A percentile compares a stretch with the other conserved stretches of the same genome.
Evolutionary conservation across 1,140 invertebrate genomes (phyloP).

Genomic region (Drosophila pandora): DNA sequence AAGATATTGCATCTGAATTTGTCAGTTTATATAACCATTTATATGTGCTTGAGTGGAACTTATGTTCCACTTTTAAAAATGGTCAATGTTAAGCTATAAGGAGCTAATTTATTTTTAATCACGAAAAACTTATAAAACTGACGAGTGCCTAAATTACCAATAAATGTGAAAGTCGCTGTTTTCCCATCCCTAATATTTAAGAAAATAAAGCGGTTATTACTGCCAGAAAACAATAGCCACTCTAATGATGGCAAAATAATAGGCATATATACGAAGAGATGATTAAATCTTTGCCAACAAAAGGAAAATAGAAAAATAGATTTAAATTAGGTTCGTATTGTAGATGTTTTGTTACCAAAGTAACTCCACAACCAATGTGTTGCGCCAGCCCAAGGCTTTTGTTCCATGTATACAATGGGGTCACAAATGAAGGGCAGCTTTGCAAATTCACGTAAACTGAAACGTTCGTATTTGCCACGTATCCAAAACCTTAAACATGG

Average conservation of each 20-base stretch:
- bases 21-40: too few relatives aligned
- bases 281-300: slow-evolving; percentile 78
- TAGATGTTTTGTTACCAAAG: slow-evolving; percentile 75
- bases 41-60: too few relatives aligned
- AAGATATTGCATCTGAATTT: too few relatives aligned
- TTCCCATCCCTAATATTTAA: neutral
- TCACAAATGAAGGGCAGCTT: slow-evolving; percentile 62
- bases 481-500: slow-evolving; percentile 9
- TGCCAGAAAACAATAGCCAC: slow-evolving; percentile 65
- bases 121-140: too few relatives aligned
- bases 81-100: too few relatives aligned
- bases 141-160: neutral
- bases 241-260: slow-evolving; percentile 73
- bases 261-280: slow-evolving; percentile 43
- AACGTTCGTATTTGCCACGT: slow-evolving; percentile 9
- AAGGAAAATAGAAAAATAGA: slow-evolving; percentile 60
- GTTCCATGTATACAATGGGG: slow-evolving; percentile 64
- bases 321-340: slow-evolving; percentile 82
- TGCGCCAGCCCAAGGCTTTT: slow-evolving; percentile 44
- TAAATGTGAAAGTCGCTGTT: neutral
- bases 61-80: too few relatives aligned
- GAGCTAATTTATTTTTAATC: too few relatives aligned
- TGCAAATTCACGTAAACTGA: slow-evolving; percentile 6
- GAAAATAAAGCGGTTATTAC: slow-evolving; percentile 46
- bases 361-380: slow-evolving; percentile 35